Base-by-base conservation (phyloP, 1,140 invertebrate species). In the Spodoptera litura region DNA sequence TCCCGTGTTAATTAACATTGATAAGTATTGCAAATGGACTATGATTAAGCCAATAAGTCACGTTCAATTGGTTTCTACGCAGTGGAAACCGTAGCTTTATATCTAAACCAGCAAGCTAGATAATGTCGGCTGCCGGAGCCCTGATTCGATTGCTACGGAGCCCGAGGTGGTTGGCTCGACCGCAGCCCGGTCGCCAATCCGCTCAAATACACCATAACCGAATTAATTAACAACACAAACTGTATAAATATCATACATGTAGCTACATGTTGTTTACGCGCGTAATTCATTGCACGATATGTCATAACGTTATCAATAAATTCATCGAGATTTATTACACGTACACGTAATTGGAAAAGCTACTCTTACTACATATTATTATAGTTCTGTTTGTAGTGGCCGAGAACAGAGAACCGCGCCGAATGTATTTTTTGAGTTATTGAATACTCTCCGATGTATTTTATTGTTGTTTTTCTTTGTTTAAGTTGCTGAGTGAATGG, bases 241-340 rank as follows among this genome's bases (percentile, higher is more conserved):
- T 81, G 71, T 58, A 78, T 79, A 79, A 80, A 81, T 79, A 78
- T 76, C 55, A 51, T 68, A 78, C 68, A 27, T 56, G 62, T 83
- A 44, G 38, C 38, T 68, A 78, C 68, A 27, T 58, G 62, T 83
- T 83, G 78, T 83, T 80, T 83, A 80, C 68, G 81, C 58, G 71
- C 66, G 74, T 77, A 55, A 82, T 80, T 77, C 76, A 78, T 81
- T 68, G 74, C 53, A 51, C 79, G 70, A 73, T 77, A 56, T 74
- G 76, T 81, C 51, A 70, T 56, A 71, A 55, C 75, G 79, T 85
- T 87, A 89, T 90, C 87, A 83, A 87, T 87, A 86, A 86, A 87
- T 83, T 75, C 83, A 83, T 85, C 83, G 72, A 73, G 83, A 90
- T 89, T 89, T 89, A 90, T 86, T 80, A 84, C 74, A 68, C 61